phyloP scores from a whole-genome alignment of 2,888 invertebrate genomes.

The Mellilla xanthometata region DNA sequence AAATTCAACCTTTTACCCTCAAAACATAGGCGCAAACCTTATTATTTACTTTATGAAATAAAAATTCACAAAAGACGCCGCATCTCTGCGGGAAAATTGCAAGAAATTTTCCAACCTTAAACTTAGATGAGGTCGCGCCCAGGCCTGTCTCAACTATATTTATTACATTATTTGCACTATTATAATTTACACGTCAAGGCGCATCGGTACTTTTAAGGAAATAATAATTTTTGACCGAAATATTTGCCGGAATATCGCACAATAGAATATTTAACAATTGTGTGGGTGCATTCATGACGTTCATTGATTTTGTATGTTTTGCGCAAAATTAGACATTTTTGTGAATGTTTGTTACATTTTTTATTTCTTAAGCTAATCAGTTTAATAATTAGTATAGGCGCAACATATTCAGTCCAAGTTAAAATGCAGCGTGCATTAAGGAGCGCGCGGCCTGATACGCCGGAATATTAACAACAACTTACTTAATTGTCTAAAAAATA shows the following conservation, averaged over 20 bases:
- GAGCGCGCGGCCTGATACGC: too few species aligned
- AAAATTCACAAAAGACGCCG: constrained; percentile 40
- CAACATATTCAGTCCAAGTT: too few species aligned
- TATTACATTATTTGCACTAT: constrained; percentile 10
- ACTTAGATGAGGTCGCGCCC: constrained; percentile 29
- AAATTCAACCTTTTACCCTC: constrained; percentile 48
- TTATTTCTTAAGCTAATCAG: too few species aligned
- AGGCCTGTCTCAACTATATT: constrained; percentile 20
- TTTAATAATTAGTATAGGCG: too few species aligned
- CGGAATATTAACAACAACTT: too few species aligned
- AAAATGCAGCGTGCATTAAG: too few species aligned
- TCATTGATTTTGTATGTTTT: neutral
- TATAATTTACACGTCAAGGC: constrained; percentile 6
- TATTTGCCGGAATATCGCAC: constrained; percentile 12
- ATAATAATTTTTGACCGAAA: neutral
- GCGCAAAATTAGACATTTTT: neutral
- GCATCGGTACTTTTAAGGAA: neutral
- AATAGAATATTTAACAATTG: constrained; percentile 6
- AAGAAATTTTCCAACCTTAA: constrained; percentile 67
- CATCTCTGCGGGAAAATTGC: constrained; percentile 63
- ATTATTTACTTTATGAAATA: constrained; percentile 37
- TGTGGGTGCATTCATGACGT: constrained; percentile 6
- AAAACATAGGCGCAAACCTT: constrained; percentile 66
- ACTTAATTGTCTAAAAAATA: too few species aligned
- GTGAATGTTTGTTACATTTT: too few species aligned